A percentile compares a stretch with the other conserved stretches of the same genome.
Evolutionary conservation across 2,113 vertebrate species (phyloP).

Genomic region (Poecile atricapillus): DNA sequence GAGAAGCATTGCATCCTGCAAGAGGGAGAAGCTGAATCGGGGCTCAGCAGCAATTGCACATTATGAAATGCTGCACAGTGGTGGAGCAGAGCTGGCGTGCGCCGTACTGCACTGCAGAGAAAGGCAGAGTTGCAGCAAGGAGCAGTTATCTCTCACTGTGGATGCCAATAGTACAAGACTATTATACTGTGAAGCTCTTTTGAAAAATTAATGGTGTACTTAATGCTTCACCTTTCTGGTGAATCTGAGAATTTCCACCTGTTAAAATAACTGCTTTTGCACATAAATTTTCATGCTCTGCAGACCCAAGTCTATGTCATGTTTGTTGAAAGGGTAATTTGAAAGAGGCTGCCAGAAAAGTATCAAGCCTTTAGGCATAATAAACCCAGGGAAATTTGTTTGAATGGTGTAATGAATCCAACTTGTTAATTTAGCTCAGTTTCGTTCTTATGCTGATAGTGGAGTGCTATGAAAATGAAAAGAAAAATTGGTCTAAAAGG

Average conservation of each 20-base stretch:
- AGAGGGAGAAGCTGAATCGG: constrained; percentile 2
- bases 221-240: neutral
- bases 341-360: neutral
- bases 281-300: neutral
- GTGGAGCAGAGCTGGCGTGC: neutral
- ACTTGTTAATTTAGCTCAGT: constrained; percentile 1
- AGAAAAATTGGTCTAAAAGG: constrained; percentile 1
- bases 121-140: neutral
- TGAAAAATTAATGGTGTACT: neutral
- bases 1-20: neutral
- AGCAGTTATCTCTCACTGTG: neutral
- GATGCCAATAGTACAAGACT: neutral
- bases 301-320: neutral
- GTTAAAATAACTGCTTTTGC: neutral
- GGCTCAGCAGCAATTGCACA: neutral
- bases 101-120: constrained; percentile 47
- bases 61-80: constrained; percentile 10
- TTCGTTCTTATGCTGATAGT: neutral
- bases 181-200: neutral
- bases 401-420: constrained; percentile 4
- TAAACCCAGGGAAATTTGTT: constrained; percentile 10
- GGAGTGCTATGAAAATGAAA: neutral
- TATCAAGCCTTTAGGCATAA: neutral
- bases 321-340: neutral
- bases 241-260: neutral